Base-by-base conservation (phyloP, 1,140 invertebrate species). In the Ptiloglossa arizonensis region DNA sequence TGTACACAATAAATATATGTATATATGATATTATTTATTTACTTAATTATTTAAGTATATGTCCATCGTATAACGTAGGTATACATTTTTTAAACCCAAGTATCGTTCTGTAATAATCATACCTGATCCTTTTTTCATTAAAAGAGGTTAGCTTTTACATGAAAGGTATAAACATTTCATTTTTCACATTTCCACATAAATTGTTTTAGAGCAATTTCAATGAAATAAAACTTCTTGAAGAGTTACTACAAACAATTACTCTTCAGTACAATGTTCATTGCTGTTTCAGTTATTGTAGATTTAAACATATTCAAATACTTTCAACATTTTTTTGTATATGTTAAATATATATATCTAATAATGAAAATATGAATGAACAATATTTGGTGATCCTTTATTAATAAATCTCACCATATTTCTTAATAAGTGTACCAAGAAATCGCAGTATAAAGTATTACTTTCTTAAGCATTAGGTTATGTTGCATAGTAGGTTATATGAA, bases 11-110 rank as follows among this genome's bases (percentile, higher is more conserved):
- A 32, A 2, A 15, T 52, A 8, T 67, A 22, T 35, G 17, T 32
- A 67, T 22, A 19, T 11, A 29, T n/a, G n/a, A n/a, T n/a, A n/a
- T n/a, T n/a, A 54, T 13, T 56, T 52, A 67, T 50, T 50, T 67
- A 4, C 1, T 60, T 60, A 22, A 5, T 35, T 22, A 22, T 41
- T 41, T 41, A 19, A 11, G 11, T 8, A 41, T 22, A 3, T 19
- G 13, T 56, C 11, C 24, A 56, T 41, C 11, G 41, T 41, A 41
- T 13, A 11, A 54, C 22, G 11, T 9, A 24, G 22, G 2, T 54
- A 54, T 22, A 24, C 24, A 54, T 24, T 11, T 13, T 54, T 67
- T 17, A n/a, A 67, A 52, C 2, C n/a, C 35, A 64, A 48, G 5
- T 35, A 46, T 57, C 27, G 44, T 44, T 57, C 24, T 19, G 19